Percentiles rank a stretch among this genome's conserved stretches.
Evolutionary conservation across 2,797 vertebrate species (phyloP).

Genomic region (Fringilla coelebs): DNA sequence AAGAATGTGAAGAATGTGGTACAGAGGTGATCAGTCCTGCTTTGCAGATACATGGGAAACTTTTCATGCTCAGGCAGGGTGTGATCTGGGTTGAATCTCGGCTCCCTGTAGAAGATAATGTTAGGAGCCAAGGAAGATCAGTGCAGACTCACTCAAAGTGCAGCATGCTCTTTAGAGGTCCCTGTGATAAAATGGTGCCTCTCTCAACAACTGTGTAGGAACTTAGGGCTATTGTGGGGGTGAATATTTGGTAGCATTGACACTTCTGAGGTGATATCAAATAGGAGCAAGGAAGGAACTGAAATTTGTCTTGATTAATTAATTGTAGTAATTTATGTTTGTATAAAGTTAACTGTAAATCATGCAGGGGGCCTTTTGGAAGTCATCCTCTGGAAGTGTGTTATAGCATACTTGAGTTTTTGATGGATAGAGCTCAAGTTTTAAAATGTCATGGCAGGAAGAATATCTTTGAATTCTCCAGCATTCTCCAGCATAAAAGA

Average conservation of each 20-base stretch:
- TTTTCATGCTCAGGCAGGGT: background rate
- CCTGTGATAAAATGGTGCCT: background rate
- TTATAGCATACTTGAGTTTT: background rate
- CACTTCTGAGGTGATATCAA: background rate
- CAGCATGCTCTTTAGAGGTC: background rate
- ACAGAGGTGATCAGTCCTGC: background rate
- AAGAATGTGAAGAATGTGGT: background rate
- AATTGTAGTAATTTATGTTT: background rate
- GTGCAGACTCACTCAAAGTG: background rate
- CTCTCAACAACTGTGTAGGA: background rate
- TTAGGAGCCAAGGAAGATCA: background rate
- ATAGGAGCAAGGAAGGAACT: background rate
- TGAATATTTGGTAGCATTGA: background rate
- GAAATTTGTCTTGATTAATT: background rate
- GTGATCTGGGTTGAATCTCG: background rate
- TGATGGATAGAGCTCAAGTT: background rate
- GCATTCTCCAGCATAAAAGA: background rate
- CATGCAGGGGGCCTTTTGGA: background rate
- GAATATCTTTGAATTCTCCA: background rate
- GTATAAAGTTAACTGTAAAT: background rate
- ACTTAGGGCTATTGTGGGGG: no score
- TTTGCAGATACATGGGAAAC: background rate
- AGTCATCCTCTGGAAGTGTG: background rate
- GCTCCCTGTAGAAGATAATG: background rate
- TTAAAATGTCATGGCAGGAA: background rate